phyloP scores from a whole-genome alignment of 2,113 vertebrate genomes.

The Leuciscus idus region DNA sequence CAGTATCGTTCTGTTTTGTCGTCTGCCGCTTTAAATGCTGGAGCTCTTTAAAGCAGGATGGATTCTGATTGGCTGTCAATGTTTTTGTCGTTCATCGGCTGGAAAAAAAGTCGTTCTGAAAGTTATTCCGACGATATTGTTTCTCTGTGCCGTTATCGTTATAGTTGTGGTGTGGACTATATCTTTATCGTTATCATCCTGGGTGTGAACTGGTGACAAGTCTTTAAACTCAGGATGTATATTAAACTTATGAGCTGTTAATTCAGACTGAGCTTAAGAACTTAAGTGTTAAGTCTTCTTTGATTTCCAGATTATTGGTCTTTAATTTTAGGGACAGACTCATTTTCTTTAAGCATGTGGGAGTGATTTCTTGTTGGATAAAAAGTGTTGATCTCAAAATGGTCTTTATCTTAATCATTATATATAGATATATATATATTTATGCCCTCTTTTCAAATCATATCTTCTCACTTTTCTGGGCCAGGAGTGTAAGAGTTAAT shows the following conservation, averaged over 20 bases:
- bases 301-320: neutral
- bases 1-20: no score
- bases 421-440: no score
- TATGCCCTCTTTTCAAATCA: neutral
- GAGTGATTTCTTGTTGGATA: conserved; percentile 6
- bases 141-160: no score
- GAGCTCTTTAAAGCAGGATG: no score
- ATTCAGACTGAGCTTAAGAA: neutral
- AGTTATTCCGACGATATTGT: no score
- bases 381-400: neutral
- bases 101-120: no score
- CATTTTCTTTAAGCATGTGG: neutral
- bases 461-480: neutral
- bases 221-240: neutral
- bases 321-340: neutral
- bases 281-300: neutral
- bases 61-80: no score
- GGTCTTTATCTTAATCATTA: neutral
- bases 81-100: no score
- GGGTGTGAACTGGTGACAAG: neutral
- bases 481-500: no score
- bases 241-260: neutral
- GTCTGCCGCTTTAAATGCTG: no score
- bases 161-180: no score
- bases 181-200: no score